phyloP scores from a whole-genome alignment of 2,113 vertebrate species.

The Melierax canorus region DNA sequence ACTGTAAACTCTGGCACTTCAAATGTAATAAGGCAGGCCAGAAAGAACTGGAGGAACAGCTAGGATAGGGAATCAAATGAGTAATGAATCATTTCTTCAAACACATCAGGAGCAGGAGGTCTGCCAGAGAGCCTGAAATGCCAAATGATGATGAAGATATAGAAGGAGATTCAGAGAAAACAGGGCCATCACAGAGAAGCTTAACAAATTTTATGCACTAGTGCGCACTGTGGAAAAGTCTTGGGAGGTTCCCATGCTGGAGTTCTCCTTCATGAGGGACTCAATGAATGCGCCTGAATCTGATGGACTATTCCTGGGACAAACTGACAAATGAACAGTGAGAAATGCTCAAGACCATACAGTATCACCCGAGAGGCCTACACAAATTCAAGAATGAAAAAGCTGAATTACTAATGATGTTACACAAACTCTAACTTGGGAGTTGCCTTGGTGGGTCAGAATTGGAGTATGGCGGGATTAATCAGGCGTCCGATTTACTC shows the following conservation, averaged over 20 bases:
- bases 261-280: not conserved
- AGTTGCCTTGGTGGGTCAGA: not conserved
- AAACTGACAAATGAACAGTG: not conserved
- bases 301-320: not conserved
- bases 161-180: not conserved
- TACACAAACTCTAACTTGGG: not conserved
- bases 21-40: not conserved
- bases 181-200: not conserved
- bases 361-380: not conserved
- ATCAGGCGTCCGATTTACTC: too few relatives aligned
- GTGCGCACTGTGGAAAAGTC: not conserved
- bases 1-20: constrained; percentile 3
- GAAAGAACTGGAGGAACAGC: not conserved
- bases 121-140: not conserved
- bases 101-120: not conserved
- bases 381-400: not conserved
- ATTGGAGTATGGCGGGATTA: not conserved
- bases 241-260: not conserved
- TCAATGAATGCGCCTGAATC: not conserved
- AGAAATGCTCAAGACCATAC: not conserved
- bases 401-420: not conserved
- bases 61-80: not conserved
- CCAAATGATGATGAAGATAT: not conserved
- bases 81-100: constrained; percentile 28
- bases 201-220: not conserved